phyloP scores from a whole-genome alignment of 2,113 vertebrate species.

The Nannospalax galili region DNA sequence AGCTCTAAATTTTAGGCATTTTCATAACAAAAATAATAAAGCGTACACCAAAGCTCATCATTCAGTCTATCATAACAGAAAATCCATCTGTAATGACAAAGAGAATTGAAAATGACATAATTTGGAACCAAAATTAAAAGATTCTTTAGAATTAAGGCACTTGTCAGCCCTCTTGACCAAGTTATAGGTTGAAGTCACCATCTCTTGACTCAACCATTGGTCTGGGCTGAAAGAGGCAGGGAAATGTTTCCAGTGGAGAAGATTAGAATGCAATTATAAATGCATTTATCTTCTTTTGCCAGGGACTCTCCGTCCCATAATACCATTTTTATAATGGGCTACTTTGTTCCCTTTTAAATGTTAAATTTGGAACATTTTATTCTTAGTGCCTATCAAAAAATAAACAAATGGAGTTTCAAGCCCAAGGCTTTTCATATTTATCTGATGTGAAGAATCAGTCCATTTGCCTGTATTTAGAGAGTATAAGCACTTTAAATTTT shows the following conservation, averaged over 20 bases:
- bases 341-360: constrained; percentile 75
- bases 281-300: constrained; percentile 69
- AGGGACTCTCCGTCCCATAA: constrained; percentile 63
- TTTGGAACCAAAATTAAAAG: constrained; percentile 29
- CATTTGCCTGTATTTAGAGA: constrained; percentile 44
- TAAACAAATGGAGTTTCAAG: constrained; percentile 67
- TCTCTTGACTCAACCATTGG: constrained; percentile 35
- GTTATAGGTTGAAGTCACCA: constrained; percentile 42
- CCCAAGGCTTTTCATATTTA: constrained; percentile 57
- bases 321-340: constrained; percentile 70
- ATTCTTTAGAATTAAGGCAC: neutral
- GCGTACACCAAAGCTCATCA: constrained; percentile 48
- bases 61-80: constrained; percentile 72
- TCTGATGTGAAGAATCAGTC: constrained; percentile 55
- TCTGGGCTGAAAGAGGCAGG: constrained; percentile 66
- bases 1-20: constrained; percentile 79
- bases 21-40: constrained; percentile 74
- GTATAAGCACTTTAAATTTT: neutral
- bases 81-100: constrained; percentile 75
- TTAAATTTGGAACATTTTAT: constrained; percentile 77
- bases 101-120: constrained; percentile 34
- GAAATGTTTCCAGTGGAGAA: constrained; percentile 51
- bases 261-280: constrained; percentile 68
- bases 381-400: constrained; percentile 68
- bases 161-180: constrained; percentile 6